These are phyloP conservation scores for Lindbergichthys nudifrons DNA, from an alignment of 2,797 vertebrate species.

Conservation along the genomic window DNA sequence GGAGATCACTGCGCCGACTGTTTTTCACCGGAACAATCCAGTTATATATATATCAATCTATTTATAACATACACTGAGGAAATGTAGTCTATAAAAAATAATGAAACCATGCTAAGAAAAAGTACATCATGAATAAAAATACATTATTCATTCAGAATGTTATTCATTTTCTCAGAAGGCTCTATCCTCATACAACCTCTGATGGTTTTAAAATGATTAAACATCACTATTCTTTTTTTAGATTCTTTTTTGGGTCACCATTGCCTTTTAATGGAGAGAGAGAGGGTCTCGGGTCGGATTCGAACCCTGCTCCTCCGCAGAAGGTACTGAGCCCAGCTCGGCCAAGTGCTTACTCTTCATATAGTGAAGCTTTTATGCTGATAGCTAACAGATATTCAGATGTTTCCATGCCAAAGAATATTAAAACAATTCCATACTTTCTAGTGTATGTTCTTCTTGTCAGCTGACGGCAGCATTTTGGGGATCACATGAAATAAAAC, in stretches of 20 bases:
- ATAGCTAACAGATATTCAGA: neutral
- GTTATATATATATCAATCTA: neutral
- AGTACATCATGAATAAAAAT: neutral
- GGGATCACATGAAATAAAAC: neutral
- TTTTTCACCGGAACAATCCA: neutral
- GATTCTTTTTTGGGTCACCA: no score
- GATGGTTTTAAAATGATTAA: neutral
- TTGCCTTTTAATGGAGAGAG: no score
- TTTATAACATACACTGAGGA: neutral
- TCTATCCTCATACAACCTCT: neutral
- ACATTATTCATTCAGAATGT: neutral
- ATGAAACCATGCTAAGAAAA: neutral
- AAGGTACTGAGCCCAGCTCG: no score
- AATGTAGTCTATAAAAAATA: neutral
- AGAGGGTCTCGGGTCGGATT: no score
- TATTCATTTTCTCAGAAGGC: neutral
- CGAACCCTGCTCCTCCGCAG: no score
- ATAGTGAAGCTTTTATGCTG: neutral
- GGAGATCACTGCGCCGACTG: no score
- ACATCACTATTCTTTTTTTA: neutral
- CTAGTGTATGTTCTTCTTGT: neutral
- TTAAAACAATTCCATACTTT: neutral
- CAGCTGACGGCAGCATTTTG: slow-evolving; percentile 1
- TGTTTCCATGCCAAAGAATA: neutral
- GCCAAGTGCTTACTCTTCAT: no score